Evolutionary conservation across 2,113 vertebrate species (phyloP).

Genomic region (Gopherus flavomarginatus): DNA sequence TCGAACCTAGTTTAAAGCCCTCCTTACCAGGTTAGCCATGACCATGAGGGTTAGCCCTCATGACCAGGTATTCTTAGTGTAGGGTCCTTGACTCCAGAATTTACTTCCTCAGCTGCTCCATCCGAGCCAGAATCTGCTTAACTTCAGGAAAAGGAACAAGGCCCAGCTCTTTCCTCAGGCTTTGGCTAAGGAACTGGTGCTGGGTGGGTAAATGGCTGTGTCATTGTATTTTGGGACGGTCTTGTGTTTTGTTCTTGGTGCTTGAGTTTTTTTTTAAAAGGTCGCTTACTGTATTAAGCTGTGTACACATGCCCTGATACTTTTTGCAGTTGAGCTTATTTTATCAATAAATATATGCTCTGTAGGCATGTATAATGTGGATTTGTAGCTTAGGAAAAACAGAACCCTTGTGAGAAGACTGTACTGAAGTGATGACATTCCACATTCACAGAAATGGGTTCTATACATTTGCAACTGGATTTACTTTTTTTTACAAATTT

Average conservation of each 20-base stretch:
- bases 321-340: background rate
- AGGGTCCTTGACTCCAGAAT: background rate
- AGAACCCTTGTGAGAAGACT: background rate
- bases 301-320: background rate
- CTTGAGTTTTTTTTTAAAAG: background rate
- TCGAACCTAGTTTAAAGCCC: too few relatives aligned
- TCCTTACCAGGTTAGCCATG: too few relatives aligned
- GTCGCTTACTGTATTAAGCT: background rate
- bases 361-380: background rate
- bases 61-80: background rate
- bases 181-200: background rate
- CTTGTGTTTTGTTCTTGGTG: background rate
- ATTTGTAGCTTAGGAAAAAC: background rate
- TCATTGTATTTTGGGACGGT: background rate
- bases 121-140: background rate
- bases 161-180: background rate
- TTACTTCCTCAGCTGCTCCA: background rate
- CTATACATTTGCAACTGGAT: background rate
- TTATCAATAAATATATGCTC: background rate
- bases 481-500: background rate
- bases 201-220: background rate
- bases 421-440: background rate
- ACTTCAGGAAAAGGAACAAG: background rate
- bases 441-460: background rate
- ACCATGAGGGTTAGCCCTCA: too few relatives aligned